Conservation (phyloP, 2,113 vertebrate species). For the Pelusios castaneus region DNA sequence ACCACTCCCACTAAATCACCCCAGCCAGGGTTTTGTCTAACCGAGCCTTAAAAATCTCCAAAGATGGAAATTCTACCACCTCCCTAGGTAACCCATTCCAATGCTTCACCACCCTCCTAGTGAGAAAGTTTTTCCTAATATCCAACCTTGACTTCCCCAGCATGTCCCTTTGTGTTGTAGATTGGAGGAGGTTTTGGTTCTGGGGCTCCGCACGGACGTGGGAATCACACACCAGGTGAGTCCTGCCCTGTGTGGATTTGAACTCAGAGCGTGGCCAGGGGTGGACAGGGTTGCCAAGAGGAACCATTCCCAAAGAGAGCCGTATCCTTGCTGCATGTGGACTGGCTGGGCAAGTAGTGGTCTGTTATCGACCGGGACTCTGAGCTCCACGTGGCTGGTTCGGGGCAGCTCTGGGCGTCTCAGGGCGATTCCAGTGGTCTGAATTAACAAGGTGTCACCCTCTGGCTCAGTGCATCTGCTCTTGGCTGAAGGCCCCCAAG, state of each 20-base stretch:
- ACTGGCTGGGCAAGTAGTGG: not conserved
- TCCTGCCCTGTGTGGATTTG: not conserved
- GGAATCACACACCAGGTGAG: slow-evolving; percentile 88
- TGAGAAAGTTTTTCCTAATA: no score
- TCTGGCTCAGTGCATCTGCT: not conserved
- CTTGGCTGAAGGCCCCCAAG: not conserved
- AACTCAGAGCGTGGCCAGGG: not conserved
- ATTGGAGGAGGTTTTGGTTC: slow-evolving; percentile 88
- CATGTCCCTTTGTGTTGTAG: slow-evolving; percentile 63
- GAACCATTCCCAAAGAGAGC: not conserved
- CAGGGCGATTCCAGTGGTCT: not conserved
- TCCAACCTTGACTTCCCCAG: no score
- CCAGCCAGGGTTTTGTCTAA: no score
- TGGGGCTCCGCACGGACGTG: slow-evolving; percentile 87
- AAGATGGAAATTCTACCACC: no score
- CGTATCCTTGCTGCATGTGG: not conserved
- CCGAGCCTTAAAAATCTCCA: no score
- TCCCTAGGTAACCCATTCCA: no score
- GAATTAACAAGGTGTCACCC: not conserved
- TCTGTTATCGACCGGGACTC: not conserved
- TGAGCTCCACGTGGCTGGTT: not conserved
- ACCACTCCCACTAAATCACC: no score
- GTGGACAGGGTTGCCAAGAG: not conserved
- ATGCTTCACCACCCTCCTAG: no score
- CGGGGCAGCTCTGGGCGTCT: not conserved